Evolutionary conservation across 2,888 invertebrate genomes (phyloP).

Genomic region (Matsumyia berberina): DNA sequence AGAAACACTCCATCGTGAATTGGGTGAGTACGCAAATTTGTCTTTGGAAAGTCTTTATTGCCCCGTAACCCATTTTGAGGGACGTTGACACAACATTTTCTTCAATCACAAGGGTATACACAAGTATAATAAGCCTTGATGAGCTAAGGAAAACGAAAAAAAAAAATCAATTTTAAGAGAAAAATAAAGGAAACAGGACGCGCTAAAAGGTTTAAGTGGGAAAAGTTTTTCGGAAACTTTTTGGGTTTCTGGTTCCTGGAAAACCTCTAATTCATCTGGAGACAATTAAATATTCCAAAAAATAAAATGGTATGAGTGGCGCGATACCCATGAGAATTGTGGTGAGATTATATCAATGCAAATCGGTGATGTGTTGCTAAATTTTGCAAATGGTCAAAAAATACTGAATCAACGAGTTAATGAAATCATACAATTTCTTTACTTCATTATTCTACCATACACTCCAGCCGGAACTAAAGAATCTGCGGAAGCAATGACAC

Average conservation of each 20-base stretch:
- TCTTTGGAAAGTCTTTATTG: constrained; percentile 2
- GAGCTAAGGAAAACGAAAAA: not conserved
- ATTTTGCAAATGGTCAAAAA: too few relatives aligned
- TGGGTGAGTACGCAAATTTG: not conserved
- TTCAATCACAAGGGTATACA: not conserved
- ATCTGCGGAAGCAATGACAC: too few relatives aligned
- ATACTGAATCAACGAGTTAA: too few relatives aligned
- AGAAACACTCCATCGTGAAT: not conserved
- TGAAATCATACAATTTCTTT: too few relatives aligned
- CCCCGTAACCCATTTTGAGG: not conserved
- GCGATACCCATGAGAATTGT: too few relatives aligned
- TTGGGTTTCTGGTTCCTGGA: not conserved
- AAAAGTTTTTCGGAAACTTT: not conserved
- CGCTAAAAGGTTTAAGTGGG: not conserved
- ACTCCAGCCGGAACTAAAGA: too few relatives aligned
- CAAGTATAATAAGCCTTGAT: not conserved
- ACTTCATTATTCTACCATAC: too few relatives aligned
- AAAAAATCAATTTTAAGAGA: not conserved
- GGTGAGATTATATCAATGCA: too few relatives aligned
- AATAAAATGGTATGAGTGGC: too few relatives aligned
- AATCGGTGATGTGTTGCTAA: too few relatives aligned
- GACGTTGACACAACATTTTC: not conserved
- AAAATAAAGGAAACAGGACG: not conserved
- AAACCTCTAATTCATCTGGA: not conserved
- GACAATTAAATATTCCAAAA: not conserved